Conservation (phyloP, 2,888 invertebrate species). For the Aricia artaxerxes region DNA sequence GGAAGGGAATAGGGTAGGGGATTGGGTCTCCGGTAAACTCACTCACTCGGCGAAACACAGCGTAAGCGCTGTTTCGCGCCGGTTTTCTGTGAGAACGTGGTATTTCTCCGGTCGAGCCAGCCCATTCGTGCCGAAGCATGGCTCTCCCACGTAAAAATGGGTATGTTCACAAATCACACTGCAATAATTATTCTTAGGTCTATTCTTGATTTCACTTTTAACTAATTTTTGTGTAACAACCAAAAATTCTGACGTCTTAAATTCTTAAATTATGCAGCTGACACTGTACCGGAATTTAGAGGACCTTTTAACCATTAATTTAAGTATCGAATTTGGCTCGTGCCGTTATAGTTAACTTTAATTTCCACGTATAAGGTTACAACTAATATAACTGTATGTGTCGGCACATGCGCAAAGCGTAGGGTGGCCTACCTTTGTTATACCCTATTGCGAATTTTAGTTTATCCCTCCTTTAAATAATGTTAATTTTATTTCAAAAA, state of each 20-base stretch:
- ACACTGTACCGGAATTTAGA: not conserved
- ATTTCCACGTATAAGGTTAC: conserved; percentile 40
- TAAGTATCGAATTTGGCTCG: conserved; percentile 49
- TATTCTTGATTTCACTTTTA: too few relatives aligned
- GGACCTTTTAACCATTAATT: conserved; percentile 41
- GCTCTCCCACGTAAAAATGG: too few relatives aligned
- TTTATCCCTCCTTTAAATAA: not conserved
- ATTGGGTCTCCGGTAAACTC: too few relatives aligned
- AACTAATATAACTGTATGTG: conserved; percentile 30
- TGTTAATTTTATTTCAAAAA: not conserved
- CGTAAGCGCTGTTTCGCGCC: too few relatives aligned
- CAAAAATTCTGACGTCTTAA: not conserved
- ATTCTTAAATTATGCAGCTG: conserved; percentile 2
- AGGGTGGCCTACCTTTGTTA: conserved; percentile 26
- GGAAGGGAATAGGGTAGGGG: too few relatives aligned
- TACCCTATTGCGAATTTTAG: not conserved
- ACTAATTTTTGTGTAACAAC: not conserved
- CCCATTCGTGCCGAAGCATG: too few relatives aligned
- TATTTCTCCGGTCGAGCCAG: too few relatives aligned
- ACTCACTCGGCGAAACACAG: too few relatives aligned
- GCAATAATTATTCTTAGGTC: too few relatives aligned
- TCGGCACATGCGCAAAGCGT: conserved; percentile 12
- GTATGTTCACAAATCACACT: too few relatives aligned
- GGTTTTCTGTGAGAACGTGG: too few relatives aligned
- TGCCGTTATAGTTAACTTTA: conserved; percentile 40